Evolutionary conservation across 2,797 vertebrate species (phyloP).

Genomic region (Menidia menidia): DNA sequence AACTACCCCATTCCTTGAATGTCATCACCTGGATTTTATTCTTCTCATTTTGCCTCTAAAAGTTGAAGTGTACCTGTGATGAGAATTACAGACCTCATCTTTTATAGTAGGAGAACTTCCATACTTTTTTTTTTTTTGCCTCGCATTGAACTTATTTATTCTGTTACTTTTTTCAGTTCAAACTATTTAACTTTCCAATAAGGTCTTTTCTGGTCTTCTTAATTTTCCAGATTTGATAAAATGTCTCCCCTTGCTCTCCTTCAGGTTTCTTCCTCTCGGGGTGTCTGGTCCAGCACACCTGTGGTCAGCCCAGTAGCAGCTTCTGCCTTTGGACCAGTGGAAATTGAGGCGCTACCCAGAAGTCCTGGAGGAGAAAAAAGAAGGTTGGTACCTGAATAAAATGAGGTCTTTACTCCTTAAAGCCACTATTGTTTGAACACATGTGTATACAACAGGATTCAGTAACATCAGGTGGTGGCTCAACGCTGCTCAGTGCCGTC

Average conservation of each 20-base stretch:
- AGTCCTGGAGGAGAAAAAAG: conserved; percentile 89
- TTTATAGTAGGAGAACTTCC: no score
- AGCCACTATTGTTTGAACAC: background rate
- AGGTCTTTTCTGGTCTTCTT: background rate
- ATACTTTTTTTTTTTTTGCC: no score
- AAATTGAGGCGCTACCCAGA: conserved; percentile 89
- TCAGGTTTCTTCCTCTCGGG: conserved; percentile 79
- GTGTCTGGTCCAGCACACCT: conserved; percentile 78
- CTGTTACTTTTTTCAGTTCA: no score
- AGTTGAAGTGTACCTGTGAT: no score
- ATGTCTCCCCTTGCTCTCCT: conserved; percentile 63
- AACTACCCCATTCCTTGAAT: no score
- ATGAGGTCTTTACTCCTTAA: background rate
- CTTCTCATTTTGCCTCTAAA: no score
- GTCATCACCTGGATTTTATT: no score
- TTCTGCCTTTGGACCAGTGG: conserved; percentile 84
- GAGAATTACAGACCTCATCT: no score
- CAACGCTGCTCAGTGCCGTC: conserved; percentile 2
- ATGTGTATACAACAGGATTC: background rate
- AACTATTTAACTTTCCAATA: background rate
- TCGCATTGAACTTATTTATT: no score
- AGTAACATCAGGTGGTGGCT: background rate
- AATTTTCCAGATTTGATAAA: background rate
- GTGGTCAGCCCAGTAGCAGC: conserved; percentile 75
- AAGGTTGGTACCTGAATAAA: conserved; percentile 82